phyloP scores from a whole-genome alignment of 2,113 vertebrate genomes.

The Crotalus viridis region DNA sequence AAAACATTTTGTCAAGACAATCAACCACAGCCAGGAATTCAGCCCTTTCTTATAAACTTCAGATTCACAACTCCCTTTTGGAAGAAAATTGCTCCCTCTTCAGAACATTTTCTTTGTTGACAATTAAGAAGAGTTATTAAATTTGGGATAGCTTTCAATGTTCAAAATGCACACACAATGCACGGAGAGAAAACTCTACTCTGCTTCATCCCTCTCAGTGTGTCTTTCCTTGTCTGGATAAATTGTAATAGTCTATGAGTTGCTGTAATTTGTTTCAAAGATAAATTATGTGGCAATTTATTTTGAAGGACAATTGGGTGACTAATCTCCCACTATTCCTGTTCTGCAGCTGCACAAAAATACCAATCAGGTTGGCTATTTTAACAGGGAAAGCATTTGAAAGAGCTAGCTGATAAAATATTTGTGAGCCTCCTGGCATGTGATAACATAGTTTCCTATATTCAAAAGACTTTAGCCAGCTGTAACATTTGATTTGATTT shows the following conservation, averaged over 20 bases:
- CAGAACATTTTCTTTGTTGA: constrained; percentile 14
- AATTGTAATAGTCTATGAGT: constrained; percentile 43
- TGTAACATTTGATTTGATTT: constrained; percentile 50
- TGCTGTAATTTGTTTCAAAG: constrained; percentile 56
- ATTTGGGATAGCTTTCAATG: constrained; percentile 5
- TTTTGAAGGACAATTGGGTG: constrained; percentile 40
- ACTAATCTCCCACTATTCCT: constrained; percentile 49
- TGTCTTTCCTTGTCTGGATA: constrained; percentile 29
- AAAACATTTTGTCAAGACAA: constrained; percentile 11
- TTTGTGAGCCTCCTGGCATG: constrained; percentile 52
- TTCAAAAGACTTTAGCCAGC: constrained; percentile 38
- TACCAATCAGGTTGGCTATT: constrained; percentile 43
- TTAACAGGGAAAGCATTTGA: constrained; percentile 59
- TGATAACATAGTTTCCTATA: constrained; percentile 10
- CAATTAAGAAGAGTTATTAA: constrained; percentile 29
- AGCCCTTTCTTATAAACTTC: neutral
- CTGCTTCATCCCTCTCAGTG: constrained; percentile 8
- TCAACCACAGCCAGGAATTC: neutral
- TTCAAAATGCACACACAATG: constrained; percentile 1
- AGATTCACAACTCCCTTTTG: neutral
- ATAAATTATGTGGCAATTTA: constrained; percentile 53
- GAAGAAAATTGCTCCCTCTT: constrained; percentile 32
- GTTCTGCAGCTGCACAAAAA: constrained; percentile 47
- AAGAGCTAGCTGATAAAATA: constrained; percentile 55
- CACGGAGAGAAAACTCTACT: constrained; percentile 15